A percentile compares a stretch with the other conserved stretches of the same genome.
phyloP scores from a whole-genome alignment of 2,113 vertebrate species.

The Sterrhoptilus dennistouni region DNA sequence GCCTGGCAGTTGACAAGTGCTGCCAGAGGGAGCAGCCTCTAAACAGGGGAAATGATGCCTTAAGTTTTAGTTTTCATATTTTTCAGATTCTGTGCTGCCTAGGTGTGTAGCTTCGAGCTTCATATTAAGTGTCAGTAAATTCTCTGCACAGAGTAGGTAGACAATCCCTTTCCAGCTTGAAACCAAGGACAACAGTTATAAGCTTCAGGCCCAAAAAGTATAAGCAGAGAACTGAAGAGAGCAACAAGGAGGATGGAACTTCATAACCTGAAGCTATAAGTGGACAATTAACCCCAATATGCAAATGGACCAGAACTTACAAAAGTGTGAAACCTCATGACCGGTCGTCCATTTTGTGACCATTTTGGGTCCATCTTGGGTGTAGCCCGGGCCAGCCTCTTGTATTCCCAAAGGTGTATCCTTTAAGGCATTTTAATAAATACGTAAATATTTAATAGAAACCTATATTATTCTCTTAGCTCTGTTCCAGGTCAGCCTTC shows the following conservation, averaged over 20 bases:
- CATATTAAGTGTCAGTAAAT: not conserved
- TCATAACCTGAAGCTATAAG: not conserved
- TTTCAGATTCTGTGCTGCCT: not conserved
- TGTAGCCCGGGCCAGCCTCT: not conserved
- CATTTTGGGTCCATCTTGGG: not conserved
- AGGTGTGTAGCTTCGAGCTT: not conserved
- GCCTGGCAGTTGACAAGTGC: rapidly evolving
- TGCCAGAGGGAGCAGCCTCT: not conserved
- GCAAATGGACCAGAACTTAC: not conserved
- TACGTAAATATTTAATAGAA: not conserved
- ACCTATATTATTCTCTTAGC: not conserved
- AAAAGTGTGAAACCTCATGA: not conserved
- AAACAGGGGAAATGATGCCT: not conserved
- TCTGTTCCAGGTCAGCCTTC: not conserved
- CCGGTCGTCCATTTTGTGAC: not conserved
- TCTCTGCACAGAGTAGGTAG: not conserved
- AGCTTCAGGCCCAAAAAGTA: not conserved
- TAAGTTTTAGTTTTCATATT: not conserved
- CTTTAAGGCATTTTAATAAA: not conserved
- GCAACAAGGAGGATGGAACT: not conserved
- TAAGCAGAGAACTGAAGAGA: not conserved
- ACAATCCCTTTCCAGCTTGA: not conserved
- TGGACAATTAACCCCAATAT: not conserved
- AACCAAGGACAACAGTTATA: not conserved
- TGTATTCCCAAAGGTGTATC: not conserved